Percentiles rank a stretch among this genome's conserved stretches.
These are phyloP conservation scores for Numenius phaeopus DNA, from an alignment of 2,797 vertebrate genomes.

Conservation along the genomic window DNA sequence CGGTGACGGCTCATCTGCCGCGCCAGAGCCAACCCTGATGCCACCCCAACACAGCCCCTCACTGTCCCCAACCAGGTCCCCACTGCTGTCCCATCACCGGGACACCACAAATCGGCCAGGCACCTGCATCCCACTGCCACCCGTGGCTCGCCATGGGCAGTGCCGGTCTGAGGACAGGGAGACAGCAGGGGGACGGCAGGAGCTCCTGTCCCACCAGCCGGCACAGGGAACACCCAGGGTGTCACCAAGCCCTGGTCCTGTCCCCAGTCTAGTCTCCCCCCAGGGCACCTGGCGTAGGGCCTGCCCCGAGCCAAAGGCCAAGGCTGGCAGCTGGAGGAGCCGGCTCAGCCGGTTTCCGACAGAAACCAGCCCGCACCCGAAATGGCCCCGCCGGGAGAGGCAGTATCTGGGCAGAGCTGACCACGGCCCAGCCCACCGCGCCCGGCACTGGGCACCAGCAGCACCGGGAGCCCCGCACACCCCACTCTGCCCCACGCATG, in stretches of 20 bases:
- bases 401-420: constrained; percentile 51
- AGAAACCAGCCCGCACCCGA: constrained; percentile 39
- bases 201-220: accelerated
- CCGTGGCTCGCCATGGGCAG: neutral
- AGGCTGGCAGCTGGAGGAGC: constrained; percentile 43
- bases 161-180: neutral
- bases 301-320: neutral
- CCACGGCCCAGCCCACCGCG: neutral
- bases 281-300: neutral
- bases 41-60: neutral
- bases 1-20: accelerated
- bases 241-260: neutral
- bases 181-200: neutral
- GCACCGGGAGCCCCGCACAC: accelerated
- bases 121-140: accelerated
- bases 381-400: constrained; percentile 38
- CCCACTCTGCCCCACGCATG: neutral
- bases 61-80: neutral
- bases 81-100: accelerated
- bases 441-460: neutral
- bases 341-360: constrained; percentile 59
- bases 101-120: neutral
- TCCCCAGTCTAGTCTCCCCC: accelerated
- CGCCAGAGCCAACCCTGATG: neutral
- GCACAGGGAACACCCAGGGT: neutral